These are phyloP conservation scores for Ornithorhynchus anatinus DNA, from an alignment of 2,113 vertebrate species.

Conservation along the genomic window DNA sequence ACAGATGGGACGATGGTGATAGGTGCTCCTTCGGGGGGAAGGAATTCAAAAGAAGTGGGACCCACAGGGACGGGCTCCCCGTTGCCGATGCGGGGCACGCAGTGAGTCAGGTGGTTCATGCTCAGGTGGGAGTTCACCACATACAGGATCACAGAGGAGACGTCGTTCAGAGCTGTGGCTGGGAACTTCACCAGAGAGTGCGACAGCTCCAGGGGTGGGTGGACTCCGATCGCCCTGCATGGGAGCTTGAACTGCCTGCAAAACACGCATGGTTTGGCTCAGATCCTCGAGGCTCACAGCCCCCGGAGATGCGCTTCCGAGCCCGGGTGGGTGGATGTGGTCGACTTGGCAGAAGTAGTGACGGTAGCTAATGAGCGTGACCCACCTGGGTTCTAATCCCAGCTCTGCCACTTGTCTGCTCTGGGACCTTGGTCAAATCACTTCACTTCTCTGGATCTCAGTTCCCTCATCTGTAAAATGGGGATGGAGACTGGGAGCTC, in stretches of 20 bases:
- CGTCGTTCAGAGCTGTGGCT: conserved; percentile 78
- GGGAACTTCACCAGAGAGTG: conserved; percentile 84
- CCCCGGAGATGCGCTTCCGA: too few species aligned
- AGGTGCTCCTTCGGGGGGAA: conserved; percentile 67
- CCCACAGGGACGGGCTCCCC: conserved; percentile 54
- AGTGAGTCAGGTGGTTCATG: conserved; percentile 46
- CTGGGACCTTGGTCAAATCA: too few species aligned
- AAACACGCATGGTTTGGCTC: fast-evolving
- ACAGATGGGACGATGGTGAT: conserved; percentile 78
- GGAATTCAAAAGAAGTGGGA: conserved; percentile 82
- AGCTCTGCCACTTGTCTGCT: too few species aligned
- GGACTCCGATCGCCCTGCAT: conserved; percentile 82
- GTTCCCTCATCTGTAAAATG: too few species aligned
- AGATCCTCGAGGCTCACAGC: fast-evolving
- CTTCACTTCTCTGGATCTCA: too few species aligned
- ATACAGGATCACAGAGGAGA: conserved; percentile 71
- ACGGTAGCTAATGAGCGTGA: too few species aligned
- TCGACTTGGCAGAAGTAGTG: too few species aligned
- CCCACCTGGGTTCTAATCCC: too few species aligned
- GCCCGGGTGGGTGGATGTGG: too few species aligned
- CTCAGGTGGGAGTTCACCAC: conserved; percentile 71
- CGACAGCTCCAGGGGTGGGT: conserved; percentile 86
- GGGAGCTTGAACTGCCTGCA: conserved; percentile 84
- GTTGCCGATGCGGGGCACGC: conserved; percentile 44
- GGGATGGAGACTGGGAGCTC: too few species aligned